A percentile compares a stretch with the other conserved stretches of the same genome.
Conservation (phyloP, 2,888 invertebrate genomes). For the Leptinotarsa haldemani region DNA sequence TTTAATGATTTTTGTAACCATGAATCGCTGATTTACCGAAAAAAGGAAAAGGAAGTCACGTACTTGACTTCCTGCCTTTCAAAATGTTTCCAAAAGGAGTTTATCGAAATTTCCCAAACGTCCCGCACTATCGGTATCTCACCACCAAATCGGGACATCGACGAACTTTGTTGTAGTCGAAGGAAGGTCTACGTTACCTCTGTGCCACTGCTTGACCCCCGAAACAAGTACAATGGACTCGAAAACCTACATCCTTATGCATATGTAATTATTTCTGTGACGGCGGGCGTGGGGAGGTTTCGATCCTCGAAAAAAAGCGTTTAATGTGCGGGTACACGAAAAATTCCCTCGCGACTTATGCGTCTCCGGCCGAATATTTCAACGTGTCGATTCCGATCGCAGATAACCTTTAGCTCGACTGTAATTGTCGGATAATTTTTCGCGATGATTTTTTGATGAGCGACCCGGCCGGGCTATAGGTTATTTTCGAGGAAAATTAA, state of each 20-base stretch:
- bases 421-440: constrained; percentile 27
- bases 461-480: not conserved
- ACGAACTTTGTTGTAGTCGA: constrained; percentile 36
- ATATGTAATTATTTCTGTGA: constrained; percentile 37
- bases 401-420: constrained; percentile 28
- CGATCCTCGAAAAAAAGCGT: constrained; percentile 21
- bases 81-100: not conserved
- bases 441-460: constrained; percentile 14
- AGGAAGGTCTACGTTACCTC: constrained; percentile 41
- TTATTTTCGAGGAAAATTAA: constrained; percentile 21
- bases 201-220: constrained; percentile 43
- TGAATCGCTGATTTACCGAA: too few relatives aligned
- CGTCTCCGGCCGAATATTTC: constrained; percentile 18
- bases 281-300: constrained; percentile 3
- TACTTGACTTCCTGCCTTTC: not conserved
- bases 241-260: constrained; percentile 39
- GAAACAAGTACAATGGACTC: constrained; percentile 39
- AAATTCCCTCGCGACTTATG: constrained; percentile 27
- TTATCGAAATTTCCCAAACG: constrained; percentile 8
- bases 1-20: too few relatives aligned
- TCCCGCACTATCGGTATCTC: constrained; percentile 35
- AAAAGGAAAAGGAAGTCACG: too few relatives aligned
- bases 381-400: constrained; percentile 22
- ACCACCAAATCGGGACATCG: constrained; percentile 35
- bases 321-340: constrained; percentile 24